Evolutionary conservation across 2,888 invertebrate species (phyloP).

Genomic region (Calliopum simillimum): DNA sequence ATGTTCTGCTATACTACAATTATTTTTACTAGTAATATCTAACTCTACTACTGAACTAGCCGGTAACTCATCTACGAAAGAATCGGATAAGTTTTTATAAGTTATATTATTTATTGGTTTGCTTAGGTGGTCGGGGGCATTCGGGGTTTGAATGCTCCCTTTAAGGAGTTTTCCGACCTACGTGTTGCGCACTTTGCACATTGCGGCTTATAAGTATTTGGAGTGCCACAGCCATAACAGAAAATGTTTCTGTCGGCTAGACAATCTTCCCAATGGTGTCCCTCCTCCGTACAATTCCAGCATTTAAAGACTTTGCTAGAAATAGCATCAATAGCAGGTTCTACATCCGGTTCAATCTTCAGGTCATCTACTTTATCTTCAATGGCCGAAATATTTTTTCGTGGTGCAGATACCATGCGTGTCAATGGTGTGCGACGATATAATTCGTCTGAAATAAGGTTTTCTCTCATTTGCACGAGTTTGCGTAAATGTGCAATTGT

Average conservation of each 20-base stretch:
- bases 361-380: background rate
- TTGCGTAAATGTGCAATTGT: too few species aligned
- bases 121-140: background rate
- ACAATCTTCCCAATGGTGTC: constrained; percentile 22
- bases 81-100: too few species aligned
- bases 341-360: background rate
- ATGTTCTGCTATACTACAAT: too few species aligned
- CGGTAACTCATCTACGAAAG: too few species aligned
- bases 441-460: constrained; percentile 20
- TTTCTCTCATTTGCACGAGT: too few species aligned
- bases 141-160: constrained; percentile 3
- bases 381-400: background rate
- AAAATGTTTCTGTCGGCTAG: too few species aligned
- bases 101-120: too few species aligned
- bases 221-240: constrained; percentile 29
- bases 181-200: constrained; percentile 17
- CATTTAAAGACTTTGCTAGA: background rate
- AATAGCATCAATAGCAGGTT: background rate
- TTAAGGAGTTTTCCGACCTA: constrained; percentile 2
- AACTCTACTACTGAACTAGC: background rate
- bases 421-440: background rate
- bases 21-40: too few species aligned
- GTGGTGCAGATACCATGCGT: background rate
- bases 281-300: constrained; percentile 9
- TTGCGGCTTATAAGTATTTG: constrained; percentile 24